phyloP scores from a whole-genome alignment of 2,888 invertebrate species.

The Liodrosophila aerea region DNA sequence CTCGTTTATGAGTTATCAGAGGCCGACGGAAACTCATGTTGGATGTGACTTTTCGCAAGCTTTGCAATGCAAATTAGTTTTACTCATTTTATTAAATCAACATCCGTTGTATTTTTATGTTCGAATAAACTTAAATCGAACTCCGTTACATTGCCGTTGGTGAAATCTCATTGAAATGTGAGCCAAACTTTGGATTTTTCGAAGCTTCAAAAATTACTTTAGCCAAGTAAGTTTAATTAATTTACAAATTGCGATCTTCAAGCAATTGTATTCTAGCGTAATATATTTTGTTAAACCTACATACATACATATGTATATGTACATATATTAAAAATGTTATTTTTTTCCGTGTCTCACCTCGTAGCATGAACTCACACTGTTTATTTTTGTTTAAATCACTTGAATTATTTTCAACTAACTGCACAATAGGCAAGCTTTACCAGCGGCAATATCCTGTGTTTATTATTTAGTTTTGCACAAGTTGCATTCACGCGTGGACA shows the following conservation, averaged over 20 bases:
- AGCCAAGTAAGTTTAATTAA: no score
- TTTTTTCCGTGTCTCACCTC: no score
- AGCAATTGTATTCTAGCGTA: no score
- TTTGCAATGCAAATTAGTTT: conserved; percentile 53
- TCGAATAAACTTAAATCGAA: background rate
- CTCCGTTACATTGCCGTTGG: background rate
- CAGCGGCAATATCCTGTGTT: conserved; percentile 4
- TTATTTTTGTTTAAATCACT: conserved; percentile 10
- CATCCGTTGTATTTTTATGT: conserved; percentile 29
- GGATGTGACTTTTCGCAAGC: conserved; percentile 28
- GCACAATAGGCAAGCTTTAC: conserved; percentile 1
- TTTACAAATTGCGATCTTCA: no score
- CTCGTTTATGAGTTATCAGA: conserved; percentile 43
- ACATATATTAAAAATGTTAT: no score
- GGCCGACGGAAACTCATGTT: conserved; percentile 52
- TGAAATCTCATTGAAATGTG: no score
- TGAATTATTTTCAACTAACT: conserved; percentile 7
- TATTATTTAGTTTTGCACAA: conserved; percentile 7
- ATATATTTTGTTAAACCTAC: no score
- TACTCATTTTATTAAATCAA: conserved; percentile 20
- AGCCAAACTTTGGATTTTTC: no score
- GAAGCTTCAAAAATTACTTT: no score
- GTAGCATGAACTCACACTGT: no score
- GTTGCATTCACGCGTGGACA: conserved; percentile 15
- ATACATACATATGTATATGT: no score